phyloP scores from a whole-genome alignment of 2,113 vertebrate species.

The Mohoua ochrocephala region DNA sequence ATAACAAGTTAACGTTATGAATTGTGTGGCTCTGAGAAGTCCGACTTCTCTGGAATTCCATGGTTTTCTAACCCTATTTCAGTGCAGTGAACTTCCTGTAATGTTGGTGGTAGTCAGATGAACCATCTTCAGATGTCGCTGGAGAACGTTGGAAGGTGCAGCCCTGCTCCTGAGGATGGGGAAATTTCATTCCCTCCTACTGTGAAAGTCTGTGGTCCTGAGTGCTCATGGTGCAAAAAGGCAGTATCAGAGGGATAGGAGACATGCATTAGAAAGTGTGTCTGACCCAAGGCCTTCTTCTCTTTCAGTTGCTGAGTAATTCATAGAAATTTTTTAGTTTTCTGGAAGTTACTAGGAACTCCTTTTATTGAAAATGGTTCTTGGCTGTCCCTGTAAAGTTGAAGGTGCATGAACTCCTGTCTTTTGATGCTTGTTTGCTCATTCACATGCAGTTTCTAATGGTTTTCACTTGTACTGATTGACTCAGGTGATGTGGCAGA shows the following conservation, averaged over 20 bases:
- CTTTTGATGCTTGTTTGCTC: neutral
- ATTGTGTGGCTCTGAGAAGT: neutral
- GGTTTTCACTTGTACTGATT: neutral
- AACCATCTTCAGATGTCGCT: neutral
- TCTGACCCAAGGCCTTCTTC: neutral
- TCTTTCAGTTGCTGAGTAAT: neutral
- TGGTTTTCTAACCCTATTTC: neutral
- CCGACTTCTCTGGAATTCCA: neutral
- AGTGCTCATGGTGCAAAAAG: neutral
- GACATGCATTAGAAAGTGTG: rapidly evolving
- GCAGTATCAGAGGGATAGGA: neutral
- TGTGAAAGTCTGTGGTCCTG: rapidly evolving
- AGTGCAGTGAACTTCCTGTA: neutral
- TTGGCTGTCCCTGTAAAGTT: neutral
- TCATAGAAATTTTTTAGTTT: neutral
- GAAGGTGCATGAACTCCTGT: neutral
- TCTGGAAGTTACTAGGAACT: neutral
- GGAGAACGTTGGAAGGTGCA: neutral
- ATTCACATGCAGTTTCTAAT: neutral
- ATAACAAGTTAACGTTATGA: neutral
- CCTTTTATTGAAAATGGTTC: neutral
- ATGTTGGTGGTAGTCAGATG: neutral
- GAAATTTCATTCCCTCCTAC: neutral
- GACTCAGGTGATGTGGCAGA: neutral
- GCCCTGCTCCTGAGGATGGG: neutral